phyloP scores from a whole-genome alignment of 2,113 vertebrate genomes.

The Platysteira castanea region DNA sequence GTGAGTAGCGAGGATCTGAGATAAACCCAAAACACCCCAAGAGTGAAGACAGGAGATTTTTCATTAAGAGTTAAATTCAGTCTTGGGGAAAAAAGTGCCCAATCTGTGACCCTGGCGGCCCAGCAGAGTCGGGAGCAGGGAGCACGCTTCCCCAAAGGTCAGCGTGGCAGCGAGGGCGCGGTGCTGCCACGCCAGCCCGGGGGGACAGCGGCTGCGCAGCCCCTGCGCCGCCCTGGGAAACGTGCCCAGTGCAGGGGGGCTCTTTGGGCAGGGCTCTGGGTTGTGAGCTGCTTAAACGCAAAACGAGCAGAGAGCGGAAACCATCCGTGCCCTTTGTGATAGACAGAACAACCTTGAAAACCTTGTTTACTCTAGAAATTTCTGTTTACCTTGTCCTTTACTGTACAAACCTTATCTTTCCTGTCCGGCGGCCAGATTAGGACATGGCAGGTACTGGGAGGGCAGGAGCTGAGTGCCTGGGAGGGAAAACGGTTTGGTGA shows the following conservation, averaged over 20 bases:
- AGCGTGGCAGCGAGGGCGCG: not conserved
- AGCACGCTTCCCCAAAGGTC: not conserved
- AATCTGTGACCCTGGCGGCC: not conserved
- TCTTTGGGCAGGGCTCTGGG: not conserved
- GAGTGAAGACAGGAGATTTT: not conserved
- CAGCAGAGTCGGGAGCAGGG: not conserved
- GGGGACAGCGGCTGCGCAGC: not conserved
- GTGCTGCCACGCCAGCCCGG: not conserved
- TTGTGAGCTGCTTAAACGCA: not conserved
- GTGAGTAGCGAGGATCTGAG: not conserved
- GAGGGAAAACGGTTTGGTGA: not conserved
- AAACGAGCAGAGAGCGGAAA: not conserved
- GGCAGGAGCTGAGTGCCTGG: not conserved
- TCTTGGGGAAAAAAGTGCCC: not conserved
- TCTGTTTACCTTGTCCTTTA: constrained; percentile 5
- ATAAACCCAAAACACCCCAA: not conserved
- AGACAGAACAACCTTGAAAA: not conserved
- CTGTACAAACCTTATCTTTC: not conserved
- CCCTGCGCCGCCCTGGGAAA: not conserved
- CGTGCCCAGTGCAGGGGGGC: accelerated
- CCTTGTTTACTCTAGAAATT: not conserved
- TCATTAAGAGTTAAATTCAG: not conserved
- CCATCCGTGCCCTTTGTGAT: not conserved
- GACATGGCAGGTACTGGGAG: not conserved
- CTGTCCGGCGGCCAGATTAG: accelerated